Evolutionary conservation across 2,797 vertebrate genomes (phyloP), one percentile per base, ranked within the genome.

Genomic region (Pachyuromys duprasi): DNA sequence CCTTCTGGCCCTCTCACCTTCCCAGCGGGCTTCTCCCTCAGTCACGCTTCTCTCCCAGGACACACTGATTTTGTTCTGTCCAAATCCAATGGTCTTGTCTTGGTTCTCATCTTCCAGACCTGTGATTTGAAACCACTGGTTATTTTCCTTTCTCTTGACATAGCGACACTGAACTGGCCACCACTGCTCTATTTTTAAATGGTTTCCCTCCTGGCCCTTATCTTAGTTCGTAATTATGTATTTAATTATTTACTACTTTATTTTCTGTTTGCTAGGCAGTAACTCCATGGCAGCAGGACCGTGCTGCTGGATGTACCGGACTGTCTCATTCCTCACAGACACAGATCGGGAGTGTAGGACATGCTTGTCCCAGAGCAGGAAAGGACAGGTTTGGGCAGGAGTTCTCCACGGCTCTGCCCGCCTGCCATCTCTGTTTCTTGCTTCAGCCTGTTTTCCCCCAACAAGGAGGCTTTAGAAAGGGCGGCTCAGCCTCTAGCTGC

Each of bases 181-280:
- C 76, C 28, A 75, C 36, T 88, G 96, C 60, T 72, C 75, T 88
- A 31, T 91, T 97, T 96, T 97, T 93, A 76, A 89, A 86, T 65
- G 49, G 33, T 89, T 96, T 93, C 75, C 80, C 97, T 90, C 60
- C 39, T 80, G 70, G 57, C 45, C 53, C 53, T 95, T 96, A 86
- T 93, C 95, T 97, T 60, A 69, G 70, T 84, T 95, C 94, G 36
- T 94, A 92, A 76, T 96, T 90, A 90, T 18, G 90, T 94, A 91
- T 92, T 95, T 96, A 91, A 84, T 96, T 89, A 57, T 80, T 96
- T 94, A 33, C 36, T 57, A 72, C 13, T 74, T 89, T 89, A 17
- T 91, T 91, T 92, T 91, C 93, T 70, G 39, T 94, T 86, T 96
- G 45, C 60, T 93, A 18, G 53, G 55, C 70, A 89, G 63, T 86